phyloP scores from a whole-genome alignment of 2,113 vertebrate species.

The Azemiops feae region DNA sequence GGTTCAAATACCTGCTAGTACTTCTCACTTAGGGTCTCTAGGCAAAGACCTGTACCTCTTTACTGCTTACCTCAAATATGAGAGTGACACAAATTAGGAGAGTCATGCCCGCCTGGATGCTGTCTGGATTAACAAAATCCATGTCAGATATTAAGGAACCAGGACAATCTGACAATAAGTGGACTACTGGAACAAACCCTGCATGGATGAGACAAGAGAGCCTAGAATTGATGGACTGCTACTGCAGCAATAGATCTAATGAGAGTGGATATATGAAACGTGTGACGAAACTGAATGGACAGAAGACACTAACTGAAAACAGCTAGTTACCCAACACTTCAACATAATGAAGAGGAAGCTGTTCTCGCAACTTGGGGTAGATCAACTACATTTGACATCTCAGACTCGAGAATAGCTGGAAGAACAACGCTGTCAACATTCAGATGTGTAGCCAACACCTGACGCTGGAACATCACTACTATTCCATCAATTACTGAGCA shows the following conservation, averaged over 20 bases:
- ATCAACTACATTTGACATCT: background rate
- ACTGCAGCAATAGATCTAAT: background rate
- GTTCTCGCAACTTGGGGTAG: background rate
- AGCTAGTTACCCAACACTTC: background rate
- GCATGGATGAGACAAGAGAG: background rate
- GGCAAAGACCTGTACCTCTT: background rate
- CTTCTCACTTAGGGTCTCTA: background rate
- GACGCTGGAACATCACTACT: background rate
- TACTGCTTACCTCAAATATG: background rate
- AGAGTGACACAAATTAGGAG: background rate
- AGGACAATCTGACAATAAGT: background rate
- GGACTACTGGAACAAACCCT: background rate
- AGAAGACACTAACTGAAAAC: background rate
- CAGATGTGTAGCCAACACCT: background rate
- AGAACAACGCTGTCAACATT: background rate
- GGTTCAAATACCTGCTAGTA: too few species aligned
- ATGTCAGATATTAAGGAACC: background rate
- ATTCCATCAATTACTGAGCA: background rate
- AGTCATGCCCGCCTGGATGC: background rate
- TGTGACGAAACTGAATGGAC: background rate
- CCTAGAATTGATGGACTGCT: background rate
- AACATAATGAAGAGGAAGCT: background rate
- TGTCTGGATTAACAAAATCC: background rate
- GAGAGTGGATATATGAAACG: background rate
- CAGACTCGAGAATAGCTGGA: background rate